Percentiles rank a stretch among this genome's conserved stretches.
phyloP scores from a whole-genome alignment of 2,888 invertebrate genomes.

The Tetragnatha montana region DNA sequence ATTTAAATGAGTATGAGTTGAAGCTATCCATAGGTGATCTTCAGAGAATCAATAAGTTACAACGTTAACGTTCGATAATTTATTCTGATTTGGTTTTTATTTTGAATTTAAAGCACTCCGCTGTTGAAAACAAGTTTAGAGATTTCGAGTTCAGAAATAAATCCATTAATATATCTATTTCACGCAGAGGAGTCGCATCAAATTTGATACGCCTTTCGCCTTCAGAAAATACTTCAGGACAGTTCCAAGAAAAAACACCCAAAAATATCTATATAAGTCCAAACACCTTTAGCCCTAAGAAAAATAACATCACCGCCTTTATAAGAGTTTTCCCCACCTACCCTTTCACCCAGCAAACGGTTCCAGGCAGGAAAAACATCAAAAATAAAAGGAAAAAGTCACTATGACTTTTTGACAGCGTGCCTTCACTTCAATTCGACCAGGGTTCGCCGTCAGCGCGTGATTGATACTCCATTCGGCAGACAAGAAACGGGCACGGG shows the following conservation, averaged over 20 bases:
- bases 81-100: too few species aligned
- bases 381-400: constrained; percentile 25
- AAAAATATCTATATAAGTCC: not conserved
- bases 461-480: constrained; percentile 44
- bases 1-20: too few species aligned
- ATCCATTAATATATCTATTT: not conserved
- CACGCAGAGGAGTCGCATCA: not conserved
- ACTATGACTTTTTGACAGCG: constrained; percentile 56
- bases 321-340: constrained; percentile 40
- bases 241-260: not conserved
- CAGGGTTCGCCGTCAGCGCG: constrained; percentile 44
- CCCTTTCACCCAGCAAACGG: constrained; percentile 31
- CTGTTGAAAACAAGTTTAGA: too few species aligned
- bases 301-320: constrained; percentile 33
- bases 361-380: constrained; percentile 21
- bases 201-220: not conserved
- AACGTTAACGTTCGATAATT: too few species aligned
- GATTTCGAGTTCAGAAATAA: not conserved
- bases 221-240: not conserved
- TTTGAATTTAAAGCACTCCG: too few species aligned
- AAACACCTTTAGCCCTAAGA: constrained; percentile 22
- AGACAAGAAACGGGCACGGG: constrained; percentile 15
- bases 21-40: too few species aligned
- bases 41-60: too few species aligned
- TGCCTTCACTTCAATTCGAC: constrained; percentile 52